Evolutionary conservation across 2,888 invertebrate species (phyloP), one percentile per base, ranked within the genome.

Genomic region (Lepidocyrtoides sp.): DNA sequence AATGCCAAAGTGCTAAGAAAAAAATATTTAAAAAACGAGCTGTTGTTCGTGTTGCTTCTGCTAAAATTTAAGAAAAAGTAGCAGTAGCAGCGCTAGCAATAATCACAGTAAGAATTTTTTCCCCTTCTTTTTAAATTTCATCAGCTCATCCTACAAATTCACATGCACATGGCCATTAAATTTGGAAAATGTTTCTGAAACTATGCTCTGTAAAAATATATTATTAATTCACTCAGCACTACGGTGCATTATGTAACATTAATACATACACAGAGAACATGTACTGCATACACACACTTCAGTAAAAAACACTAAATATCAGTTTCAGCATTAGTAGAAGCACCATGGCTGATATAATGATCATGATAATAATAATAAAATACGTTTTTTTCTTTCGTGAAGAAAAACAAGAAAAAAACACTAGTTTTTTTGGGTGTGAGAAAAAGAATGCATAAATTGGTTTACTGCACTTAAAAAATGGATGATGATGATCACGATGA

Each of bases 391-490:
- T 69, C 69, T 41, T 32, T 2, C n/a, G 3, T 20, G 23, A 57
- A 54, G 54, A n/a, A 7, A 23, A 17, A 69, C 20, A 36, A 17
- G 36, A 41, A 20, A 51, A n/a, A 23, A 36, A 41, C 41, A 69
- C 17, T 69, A 8, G 12, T 26, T 10, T 2, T 63, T 14, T 69
- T 36, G 36, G 12, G 60, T 84, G 60, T 63, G 69, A 48, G 69
- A 84, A 48, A 77, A 84, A 83, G 66, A 84, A 69, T 51, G 84
- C 84, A 69, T 84, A 69, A 84, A 84, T 66, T 84, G 84, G 69
- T 69, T 84, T 17, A 83, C 32, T 54, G 32, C 29, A 54, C 51
- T 77, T 77, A 41, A 51, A 77, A 77, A 57, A 14, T n/a, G n/a
- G n/a, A n/a, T 14, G 79, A 77, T 17, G 36, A 60, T 57, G 41